Evolutionary conservation across 2,113 vertebrate genomes (phyloP).

Genomic region (Cichladusa arquata): DNA sequence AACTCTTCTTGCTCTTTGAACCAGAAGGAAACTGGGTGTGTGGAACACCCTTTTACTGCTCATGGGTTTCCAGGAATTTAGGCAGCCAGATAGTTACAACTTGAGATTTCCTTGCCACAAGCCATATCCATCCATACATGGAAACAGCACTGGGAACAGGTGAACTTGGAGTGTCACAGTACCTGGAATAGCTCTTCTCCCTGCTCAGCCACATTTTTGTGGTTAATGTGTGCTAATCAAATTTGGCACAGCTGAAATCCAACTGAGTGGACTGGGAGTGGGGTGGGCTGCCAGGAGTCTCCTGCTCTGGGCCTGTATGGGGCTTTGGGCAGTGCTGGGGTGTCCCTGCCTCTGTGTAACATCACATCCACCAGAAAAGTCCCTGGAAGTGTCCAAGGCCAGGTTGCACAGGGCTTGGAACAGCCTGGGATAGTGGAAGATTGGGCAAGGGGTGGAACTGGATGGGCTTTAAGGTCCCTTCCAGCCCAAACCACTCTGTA

Average conservation of each 20-base stretch:
- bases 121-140: background rate
- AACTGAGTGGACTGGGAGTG: fast-evolving
- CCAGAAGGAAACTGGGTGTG: background rate
- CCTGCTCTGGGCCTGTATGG: background rate
- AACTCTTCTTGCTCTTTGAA: background rate
- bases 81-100: background rate
- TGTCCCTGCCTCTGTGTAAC: background rate
- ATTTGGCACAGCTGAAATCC: background rate
- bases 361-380: background rate
- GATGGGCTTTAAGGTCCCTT: background rate
- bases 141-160: background rate
- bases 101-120: background rate
- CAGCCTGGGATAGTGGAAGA: background rate
- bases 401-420: background rate
- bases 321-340: background rate
- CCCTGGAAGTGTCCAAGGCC: background rate
- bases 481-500: background rate
- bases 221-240: background rate
- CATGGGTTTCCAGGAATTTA: background rate
- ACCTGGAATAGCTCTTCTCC: background rate
- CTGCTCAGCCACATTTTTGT: background rate
- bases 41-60: background rate
- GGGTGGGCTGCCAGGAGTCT: background rate
- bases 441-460: background rate
- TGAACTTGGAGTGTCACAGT: background rate